These are phyloP conservation scores for Brachionus rubens DNA, from an alignment of 1,140 invertebrate species.

Conservation along the genomic window DNA sequence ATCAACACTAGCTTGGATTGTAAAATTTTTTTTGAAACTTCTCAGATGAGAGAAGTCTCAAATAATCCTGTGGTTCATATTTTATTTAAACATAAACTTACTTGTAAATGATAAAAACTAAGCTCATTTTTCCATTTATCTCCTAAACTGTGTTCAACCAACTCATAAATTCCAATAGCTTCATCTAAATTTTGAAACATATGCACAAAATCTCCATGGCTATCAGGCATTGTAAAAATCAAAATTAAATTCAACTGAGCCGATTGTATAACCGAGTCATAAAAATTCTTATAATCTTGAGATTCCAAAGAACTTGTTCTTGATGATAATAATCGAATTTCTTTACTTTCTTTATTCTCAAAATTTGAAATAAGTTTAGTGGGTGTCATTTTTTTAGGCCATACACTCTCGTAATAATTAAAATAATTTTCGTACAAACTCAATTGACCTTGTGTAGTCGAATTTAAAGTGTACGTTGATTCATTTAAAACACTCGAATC, in stretches of 20 bases:
- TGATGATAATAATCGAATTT: background rate
- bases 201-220: background rate
- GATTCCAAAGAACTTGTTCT: slow-evolving; percentile 6
- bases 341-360: background rate
- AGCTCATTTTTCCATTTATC: slow-evolving; percentile 3
- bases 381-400: background rate
- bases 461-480: background rate
- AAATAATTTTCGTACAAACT: slow-evolving; percentile 19
- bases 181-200: slow-evolving; percentile 17
- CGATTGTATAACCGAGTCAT: background rate
- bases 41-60: too few species aligned
- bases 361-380: too few species aligned
- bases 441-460: background rate
- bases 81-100: background rate
- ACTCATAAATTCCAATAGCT: background rate
- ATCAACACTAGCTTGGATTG: too few species aligned
- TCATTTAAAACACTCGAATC: background rate
- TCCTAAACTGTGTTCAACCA: background rate
- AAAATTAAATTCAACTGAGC: background rate
- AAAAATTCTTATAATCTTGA: background rate
- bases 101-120: slow-evolving; percentile 22
- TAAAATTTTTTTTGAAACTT: too few species aligned
- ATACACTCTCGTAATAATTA: background rate
- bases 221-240: background rate
- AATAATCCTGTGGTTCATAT: too few species aligned